Conservation (phyloP, 92 coral and sea anemone genomes). For the Isaurus tuberculatus region DNA sequence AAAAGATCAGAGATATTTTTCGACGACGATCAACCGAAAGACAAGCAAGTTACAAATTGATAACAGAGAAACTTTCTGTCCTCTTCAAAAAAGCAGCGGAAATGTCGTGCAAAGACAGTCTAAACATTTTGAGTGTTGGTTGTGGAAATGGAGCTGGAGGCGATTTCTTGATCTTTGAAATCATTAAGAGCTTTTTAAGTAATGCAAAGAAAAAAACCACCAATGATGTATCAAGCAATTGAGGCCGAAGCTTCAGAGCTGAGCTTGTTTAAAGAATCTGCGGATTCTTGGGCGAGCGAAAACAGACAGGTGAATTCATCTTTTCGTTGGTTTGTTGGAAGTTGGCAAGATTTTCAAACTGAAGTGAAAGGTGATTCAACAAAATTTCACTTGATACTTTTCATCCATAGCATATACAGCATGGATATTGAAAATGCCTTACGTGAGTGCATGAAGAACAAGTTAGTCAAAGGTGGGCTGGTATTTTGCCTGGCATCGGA, state of each 20-base stretch:
- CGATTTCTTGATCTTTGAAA: constrained; percentile 7
- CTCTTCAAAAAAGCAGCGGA: not conserved
- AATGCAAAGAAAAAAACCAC: not conserved
- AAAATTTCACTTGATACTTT: constrained; percentile 9
- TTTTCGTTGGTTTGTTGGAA: not conserved
- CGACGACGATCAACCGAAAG: not conserved
- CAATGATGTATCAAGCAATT: not conserved
- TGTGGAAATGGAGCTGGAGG: constrained; percentile 1
- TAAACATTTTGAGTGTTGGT: constrained; percentile 15
- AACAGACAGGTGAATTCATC: not conserved
- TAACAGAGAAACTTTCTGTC: not conserved
- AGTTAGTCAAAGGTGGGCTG: not conserved
- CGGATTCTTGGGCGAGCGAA: constrained; percentile 11
- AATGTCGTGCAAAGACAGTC: not conserved
- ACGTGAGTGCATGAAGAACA: constrained; percentile 1
- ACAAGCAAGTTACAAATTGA: not conserved
- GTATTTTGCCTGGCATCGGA: not conserved
- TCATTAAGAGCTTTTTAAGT: not conserved
- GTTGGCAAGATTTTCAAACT: constrained; percentile 13
- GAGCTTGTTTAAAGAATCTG: constrained; percentile 12
- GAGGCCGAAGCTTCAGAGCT: not conserved
- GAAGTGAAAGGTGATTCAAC: not conserved
- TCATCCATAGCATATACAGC: not conserved
- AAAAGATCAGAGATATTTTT: not conserved
- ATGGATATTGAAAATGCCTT: not conserved